Evolutionary conservation across 1,140 invertebrate genomes (phyloP).

Genomic region (Achatina immaculata): DNA sequence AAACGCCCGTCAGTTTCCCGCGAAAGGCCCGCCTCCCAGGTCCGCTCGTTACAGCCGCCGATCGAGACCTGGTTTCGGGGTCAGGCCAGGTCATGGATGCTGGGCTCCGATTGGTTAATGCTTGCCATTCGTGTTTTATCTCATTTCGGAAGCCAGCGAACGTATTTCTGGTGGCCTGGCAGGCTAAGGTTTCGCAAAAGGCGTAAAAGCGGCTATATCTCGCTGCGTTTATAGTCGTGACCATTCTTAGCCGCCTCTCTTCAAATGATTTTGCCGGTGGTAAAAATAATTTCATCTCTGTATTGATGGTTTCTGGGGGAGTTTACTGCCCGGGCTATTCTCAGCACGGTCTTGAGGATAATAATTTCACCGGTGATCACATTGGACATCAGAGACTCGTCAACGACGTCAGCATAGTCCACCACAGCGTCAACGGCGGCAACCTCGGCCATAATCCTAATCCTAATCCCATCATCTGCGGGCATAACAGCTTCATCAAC

Average conservation of each 20-base stretch:
- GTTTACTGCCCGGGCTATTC: conserved; percentile 32
- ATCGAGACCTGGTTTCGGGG: conserved; percentile 7
- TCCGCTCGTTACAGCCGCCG: not conserved
- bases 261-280: conserved; percentile 30
- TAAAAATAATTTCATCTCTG: conserved; percentile 21
- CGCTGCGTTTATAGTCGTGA: conserved; percentile 22
- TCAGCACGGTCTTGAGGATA: conserved; percentile 10
- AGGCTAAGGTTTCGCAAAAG: not conserved
- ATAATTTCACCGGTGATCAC: conserved; percentile 8
- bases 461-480: conserved; percentile 20
- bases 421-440: not conserved
- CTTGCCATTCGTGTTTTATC: conserved; percentile 22
- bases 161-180: conserved; percentile 15
- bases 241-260: conserved; percentile 24
- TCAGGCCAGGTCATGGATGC: conserved; percentile 25
- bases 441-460: conserved; percentile 5
- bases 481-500: conserved; percentile 10
- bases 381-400: conserved; percentile 16
- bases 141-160: conserved; percentile 8
- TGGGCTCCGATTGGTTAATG: conserved; percentile 25
- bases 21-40: not conserved
- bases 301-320: conserved; percentile 31
- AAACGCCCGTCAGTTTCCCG: not conserved
- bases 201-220: conserved; percentile 14
- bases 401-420: not conserved